Base-by-base conservation (phyloP, 2,113 vertebrate genomes). In the Micromys minutus region DNA sequence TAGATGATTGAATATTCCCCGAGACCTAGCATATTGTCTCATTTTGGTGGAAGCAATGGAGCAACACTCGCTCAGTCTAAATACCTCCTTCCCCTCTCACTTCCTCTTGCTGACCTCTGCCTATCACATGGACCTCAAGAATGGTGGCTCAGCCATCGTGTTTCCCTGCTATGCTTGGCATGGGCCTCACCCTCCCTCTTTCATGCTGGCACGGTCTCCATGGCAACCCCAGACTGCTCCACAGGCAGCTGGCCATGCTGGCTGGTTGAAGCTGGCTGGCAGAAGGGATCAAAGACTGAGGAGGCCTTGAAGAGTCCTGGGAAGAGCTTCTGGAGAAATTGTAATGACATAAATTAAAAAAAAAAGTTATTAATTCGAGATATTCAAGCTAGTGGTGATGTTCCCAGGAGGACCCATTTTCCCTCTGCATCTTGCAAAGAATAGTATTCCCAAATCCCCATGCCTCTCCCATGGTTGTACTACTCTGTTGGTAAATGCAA, bases 151-250 rank as follows among this genome's bases (percentile, higher is more conserved):
- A n/a, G 81, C 17, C 69, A 45, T 59, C 87, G 15, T 76, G 84
- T 52, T 47, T 75, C n/a, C 19, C 16, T 36, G 42, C n/a, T 88
- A 71, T 31, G 5, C 90, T 74, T 94, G 90, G 92, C 92, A 52
- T 67, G 77, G 29, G 29, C 85, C 86, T 76, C n/a, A 0, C 19
- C 52, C 74, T 93, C 84, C 65, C 65, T 75, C 90, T 92, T 63
- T n/a, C 21, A 5, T 67, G 47, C 39, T 12, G 91, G 95, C 86
- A 21, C 91, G 0, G 79, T 98, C 92, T 90, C 97, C 97, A 97
- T 98, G 97, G 96, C 65, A 96, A 97, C 97, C 8, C 1, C 36
- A 57, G 95, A 81, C 95, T 71, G 89, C 96, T 90, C 47, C 0
- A 91, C 90, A 85, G 94, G 95, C 94, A n/a, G 97, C 91, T 69